Evolutionary conservation across 2,113 vertebrate species (phyloP), one percentile per base, ranked within the genome.

Genomic region (Danionella cerebrum): DNA sequence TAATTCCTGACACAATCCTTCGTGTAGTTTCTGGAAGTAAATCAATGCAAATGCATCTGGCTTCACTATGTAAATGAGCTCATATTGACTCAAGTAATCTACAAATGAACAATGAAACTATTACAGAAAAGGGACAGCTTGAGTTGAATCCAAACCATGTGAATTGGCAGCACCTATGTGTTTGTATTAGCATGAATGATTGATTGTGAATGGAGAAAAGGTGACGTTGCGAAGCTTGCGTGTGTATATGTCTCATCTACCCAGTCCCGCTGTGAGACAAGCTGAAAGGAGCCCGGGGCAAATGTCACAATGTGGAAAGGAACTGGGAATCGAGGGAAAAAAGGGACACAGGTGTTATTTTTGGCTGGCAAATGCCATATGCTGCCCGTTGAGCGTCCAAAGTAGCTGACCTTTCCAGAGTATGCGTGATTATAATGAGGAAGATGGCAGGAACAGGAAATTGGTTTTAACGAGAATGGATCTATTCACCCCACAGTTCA

Each of bases 361-460:
- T 76, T 54, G 67, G 33, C 67, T 55, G 48, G 42, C 14, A 67
- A 75, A 67, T 67, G 50, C 63, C 64, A 64, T 62, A 64, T 57
- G 57, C 58, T 51, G 64, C 63, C 64, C 45, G 11, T 63, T 57
- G 55, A 71, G 69, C 50, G 24, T 14, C 19, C 47, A 39, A 39
- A 63, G 69, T 39, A 51, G 55, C 57, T 35, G 57, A 75, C 69
- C 68, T 67, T 75, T 71, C 64, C 50, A 63, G 35, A 11, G 14
- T 63, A 33, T 14, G n/a, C 25, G 35, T 31, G 33, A 12, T 22
- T 57, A 41, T 25, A 41, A 63, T 44, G 22, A 51, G 35, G 39
- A 67, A 42, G 33, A 25, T 57, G 58, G 36, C 35, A 55, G 68
- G 48, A n/a, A 6, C 25, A 67, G n/a, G 27, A 42, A 65, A 36